Evolutionary conservation across 1,140 invertebrate species (phyloP), one percentile per base, ranked within the genome.

Genomic region (Paralvinella palmiformis): DNA sequence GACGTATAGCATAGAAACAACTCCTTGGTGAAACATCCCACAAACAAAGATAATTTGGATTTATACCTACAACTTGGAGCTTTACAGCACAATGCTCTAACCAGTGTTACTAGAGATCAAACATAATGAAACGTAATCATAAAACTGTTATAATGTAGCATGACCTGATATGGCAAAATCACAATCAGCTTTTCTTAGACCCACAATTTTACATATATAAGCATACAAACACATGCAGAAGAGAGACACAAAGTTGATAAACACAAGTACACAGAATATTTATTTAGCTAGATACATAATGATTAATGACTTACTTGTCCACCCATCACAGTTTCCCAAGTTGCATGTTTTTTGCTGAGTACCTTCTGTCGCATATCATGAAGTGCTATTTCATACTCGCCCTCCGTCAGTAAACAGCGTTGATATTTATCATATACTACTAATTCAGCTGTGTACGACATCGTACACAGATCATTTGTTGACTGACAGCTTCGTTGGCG

Each of bases 401-500:
- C 92, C 72, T 93, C 91, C 0, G 86, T 88, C 4, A 96, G 82
- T 31, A 90, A 82, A 75, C 91, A 94, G 6, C 89, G 85, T 74
- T 89, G 91, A 68, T 92, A 88, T 76, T 92, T 92, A 74, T 96
- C 92, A 76, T 92, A 94, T 22, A 96, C 86, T 48, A 91, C 88
- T 20, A 96, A 80, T 77, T 95, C 92, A 50, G 90, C 89, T 31
- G 48, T 52, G 48, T 52, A 52, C 4, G 31, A 22, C 13, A 29
- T 17, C 24, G 48, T 52, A n/a, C n/a, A n/a, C n/a, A n/a, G 24
- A 52, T 10, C 48, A 27, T 29, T 29, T 52, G 24, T 15, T n/a
- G 48, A 10, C n/a, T 52, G 48, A 52, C 48, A n/a, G n/a, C n/a
- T n/a, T n/a, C 17, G 48, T 29, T 52, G 48, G 48, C 24, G 48